Percentiles rank a stretch among this genome's conserved stretches.
phyloP scores from a whole-genome alignment of 2,113 vertebrate species.

The Onychostruthus taczanowskii region DNA sequence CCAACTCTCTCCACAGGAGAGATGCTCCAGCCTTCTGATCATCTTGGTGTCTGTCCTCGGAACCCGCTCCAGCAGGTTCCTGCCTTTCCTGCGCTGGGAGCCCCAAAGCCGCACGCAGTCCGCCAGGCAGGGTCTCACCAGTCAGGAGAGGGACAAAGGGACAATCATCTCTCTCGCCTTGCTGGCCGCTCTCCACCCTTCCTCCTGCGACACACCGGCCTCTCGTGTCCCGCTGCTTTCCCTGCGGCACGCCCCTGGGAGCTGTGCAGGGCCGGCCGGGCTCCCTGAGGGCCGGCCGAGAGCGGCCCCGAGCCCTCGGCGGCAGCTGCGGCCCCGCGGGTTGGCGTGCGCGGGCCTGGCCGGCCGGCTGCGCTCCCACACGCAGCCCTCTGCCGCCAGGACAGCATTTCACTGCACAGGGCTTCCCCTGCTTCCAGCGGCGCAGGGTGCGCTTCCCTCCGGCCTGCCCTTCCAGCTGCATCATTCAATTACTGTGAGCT shows the following conservation, averaged over 20 bases:
- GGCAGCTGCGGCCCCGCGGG: rapidly evolving
- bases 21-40: too few species aligned
- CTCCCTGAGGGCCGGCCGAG: not conserved
- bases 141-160: too few species aligned
- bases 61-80: not conserved
- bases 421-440: rapidly evolving
- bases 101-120: not conserved
- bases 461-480: not conserved
- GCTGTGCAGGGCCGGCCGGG: rapidly evolving
- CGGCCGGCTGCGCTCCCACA: rapidly evolving
- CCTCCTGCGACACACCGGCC: rapidly evolving
- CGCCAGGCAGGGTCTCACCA: not conserved
- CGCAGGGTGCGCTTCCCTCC: rapidly evolving
- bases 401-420: rapidly evolving
- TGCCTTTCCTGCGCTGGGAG: not conserved
- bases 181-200: not conserved
- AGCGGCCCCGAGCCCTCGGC: rapidly evolving
- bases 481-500: not conserved
- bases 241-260: rapidly evolving
- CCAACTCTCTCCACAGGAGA: not conserved
- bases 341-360: rapidly evolving
- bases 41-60: not conserved
- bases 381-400: rapidly evolving
- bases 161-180: too few species aligned
- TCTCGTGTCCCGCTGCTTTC: rapidly evolving